Conservation (phyloP, 1,140 invertebrate species). For the Philaenus spumarius region DNA sequence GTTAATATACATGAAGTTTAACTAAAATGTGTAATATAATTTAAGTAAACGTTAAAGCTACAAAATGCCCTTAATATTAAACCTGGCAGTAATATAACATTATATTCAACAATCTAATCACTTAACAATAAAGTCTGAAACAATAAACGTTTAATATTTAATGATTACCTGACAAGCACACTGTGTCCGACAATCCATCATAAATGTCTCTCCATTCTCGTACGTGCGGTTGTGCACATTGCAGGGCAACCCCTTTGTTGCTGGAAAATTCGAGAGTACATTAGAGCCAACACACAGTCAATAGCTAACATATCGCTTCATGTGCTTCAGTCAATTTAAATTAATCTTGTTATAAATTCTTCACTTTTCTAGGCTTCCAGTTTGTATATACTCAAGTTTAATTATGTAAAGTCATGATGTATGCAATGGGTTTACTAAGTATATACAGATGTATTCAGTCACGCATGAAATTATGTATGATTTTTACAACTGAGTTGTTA, state of each 20-base stretch:
- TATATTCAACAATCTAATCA: background rate
- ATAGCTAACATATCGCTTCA: background rate
- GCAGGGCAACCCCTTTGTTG: conserved; percentile 37
- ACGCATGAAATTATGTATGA: too few species aligned
- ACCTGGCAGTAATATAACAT: background rate
- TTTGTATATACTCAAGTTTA: too few species aligned
- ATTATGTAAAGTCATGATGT: too few species aligned
- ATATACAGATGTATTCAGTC: too few species aligned
- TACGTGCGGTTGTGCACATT: conserved; percentile 43
- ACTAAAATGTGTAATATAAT: too few species aligned
- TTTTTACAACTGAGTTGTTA: too few species aligned
- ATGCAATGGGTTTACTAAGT: too few species aligned
- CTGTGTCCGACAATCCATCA: conserved; percentile 45
- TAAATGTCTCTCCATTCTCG: conserved; percentile 47
- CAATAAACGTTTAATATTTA: background rate
- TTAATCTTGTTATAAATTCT: background rate
- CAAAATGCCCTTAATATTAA: background rate
- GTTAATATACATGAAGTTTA: too few species aligned
- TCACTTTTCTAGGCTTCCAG: too few species aligned
- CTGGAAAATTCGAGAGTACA: conserved; percentile 31
- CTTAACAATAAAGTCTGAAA: background rate
- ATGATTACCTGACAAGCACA: conserved; percentile 48
- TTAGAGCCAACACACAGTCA: background rate
- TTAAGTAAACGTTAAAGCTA: background rate
- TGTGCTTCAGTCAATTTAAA: background rate